phyloP scores from a whole-genome alignment of 2,113 vertebrate species.

The Notechis scutatus region DNA sequence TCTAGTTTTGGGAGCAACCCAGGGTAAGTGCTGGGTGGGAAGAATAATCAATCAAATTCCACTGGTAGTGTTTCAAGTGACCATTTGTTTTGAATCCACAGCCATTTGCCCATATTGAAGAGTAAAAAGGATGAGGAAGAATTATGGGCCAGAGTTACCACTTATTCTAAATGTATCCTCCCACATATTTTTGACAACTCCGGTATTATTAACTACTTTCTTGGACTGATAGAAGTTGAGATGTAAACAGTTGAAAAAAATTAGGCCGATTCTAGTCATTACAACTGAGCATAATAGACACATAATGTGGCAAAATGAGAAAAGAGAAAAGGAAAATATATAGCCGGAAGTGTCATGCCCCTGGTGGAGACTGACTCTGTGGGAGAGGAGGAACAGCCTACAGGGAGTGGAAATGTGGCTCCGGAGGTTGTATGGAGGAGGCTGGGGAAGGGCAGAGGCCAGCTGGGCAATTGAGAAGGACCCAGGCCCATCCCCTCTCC shows the following conservation, averaged over 20 bases:
- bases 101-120: not conserved
- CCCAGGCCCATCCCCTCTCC: too few species aligned
- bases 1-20: not conserved
- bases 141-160: not conserved
- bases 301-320: not conserved
- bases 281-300: not conserved
- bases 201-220: not conserved
- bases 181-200: not conserved
- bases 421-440: too few species aligned
- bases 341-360: not conserved
- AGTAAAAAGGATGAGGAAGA: not conserved
- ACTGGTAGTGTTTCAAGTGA: not conserved
- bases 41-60: not conserved
- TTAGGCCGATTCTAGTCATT: not conserved
- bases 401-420: too few species aligned
- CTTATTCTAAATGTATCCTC: not conserved
- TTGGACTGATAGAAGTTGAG: not conserved
- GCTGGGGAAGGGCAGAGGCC: too few species aligned
- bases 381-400: too few species aligned
- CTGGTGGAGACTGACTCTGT: too few species aligned
- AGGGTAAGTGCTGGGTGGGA: not conserved
- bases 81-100: not conserved
- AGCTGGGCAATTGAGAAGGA: too few species aligned
- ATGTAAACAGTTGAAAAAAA: not conserved
- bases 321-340: not conserved